phyloP scores from a whole-genome alignment of 1,140 invertebrate genomes.

The Panulirus ornatus region DNA sequence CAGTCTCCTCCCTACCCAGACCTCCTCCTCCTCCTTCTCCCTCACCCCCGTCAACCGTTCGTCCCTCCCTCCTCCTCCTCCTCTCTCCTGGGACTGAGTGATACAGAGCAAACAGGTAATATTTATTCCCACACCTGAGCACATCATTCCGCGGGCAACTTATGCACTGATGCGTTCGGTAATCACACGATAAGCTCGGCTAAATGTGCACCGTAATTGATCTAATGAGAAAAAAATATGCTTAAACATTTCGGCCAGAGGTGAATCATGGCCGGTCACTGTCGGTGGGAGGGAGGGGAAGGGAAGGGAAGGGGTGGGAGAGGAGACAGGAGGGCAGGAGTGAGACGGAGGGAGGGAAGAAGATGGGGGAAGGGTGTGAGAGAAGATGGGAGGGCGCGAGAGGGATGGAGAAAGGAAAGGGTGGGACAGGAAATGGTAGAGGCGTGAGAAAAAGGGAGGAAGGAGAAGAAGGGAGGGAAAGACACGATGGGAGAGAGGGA shows the following conservation, averaged over 20 bases:
- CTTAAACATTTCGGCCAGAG: conserved; percentile 35
- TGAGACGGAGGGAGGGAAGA: not conserved
- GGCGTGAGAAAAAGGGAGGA: not conserved
- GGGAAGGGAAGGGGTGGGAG: not conserved
- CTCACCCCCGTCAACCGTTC: too few species aligned
- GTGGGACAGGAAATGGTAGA: not conserved
- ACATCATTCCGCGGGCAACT: not conserved
- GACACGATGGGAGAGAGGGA: not conserved
- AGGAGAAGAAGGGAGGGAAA: not conserved
- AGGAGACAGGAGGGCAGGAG: not conserved
- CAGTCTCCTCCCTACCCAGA: not conserved
- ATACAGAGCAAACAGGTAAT: conserved; percentile 51
- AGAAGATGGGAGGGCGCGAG: not conserved
- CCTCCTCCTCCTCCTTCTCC: too few species aligned
- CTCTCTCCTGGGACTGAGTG: conserved; percentile 11
- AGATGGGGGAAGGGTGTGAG: not conserved
- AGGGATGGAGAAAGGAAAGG: not conserved
- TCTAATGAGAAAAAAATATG: conserved; percentile 60
- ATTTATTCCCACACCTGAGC: conserved; percentile 31
- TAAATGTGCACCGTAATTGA: conserved; percentile 39
- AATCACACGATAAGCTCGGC: conserved; percentile 22
- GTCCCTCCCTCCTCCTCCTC: not conserved
- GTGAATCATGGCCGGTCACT: not conserved
- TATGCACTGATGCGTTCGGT: conserved; percentile 36
- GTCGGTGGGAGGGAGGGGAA: not conserved